Percentiles rank a stretch among this genome's conserved stretches.
Evolutionary conservation across 2,797 vertebrate species (phyloP).

Genomic region (Acestrorhynchus altus): DNA sequence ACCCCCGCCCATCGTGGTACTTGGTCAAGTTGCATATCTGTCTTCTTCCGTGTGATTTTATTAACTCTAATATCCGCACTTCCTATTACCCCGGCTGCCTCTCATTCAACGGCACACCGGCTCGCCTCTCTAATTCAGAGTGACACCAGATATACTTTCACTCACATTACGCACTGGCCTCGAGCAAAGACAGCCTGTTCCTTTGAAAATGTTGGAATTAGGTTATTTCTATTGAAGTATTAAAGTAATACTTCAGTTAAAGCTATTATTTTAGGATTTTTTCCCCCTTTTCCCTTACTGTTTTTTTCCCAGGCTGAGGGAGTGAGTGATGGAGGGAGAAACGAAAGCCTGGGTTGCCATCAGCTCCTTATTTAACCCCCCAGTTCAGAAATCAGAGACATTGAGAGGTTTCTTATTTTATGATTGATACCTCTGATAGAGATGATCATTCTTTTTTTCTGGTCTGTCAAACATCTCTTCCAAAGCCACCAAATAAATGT

Average conservation of each 20-base stretch:
- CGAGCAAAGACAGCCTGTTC: conserved; percentile 89
- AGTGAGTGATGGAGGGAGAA: conserved; percentile 57
- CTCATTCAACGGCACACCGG: conserved; percentile 91
- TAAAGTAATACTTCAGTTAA: conserved; percentile 99
- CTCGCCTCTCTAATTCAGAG: conserved; percentile 95
- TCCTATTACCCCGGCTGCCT: conserved; percentile 91
- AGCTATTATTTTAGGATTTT: conserved; percentile 88
- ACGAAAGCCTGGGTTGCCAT: conserved; percentile 34
- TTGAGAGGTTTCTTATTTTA: neutral
- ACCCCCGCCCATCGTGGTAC: conserved; percentile 64
- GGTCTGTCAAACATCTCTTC: neutral
- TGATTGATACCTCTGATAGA: neutral
- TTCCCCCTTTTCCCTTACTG: conserved; percentile 49
- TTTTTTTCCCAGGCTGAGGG: conserved; percentile 57
- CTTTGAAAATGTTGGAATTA: conserved; percentile 97
- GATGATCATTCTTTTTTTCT: neutral
- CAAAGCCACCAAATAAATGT: no score
- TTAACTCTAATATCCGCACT: conserved; percentile 95
- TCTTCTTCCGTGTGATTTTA: conserved; percentile 91
- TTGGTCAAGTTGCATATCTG: conserved; percentile 87
- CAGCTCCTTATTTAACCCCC: neutral
- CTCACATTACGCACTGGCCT: conserved; percentile 94
- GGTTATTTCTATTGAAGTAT: conserved; percentile 99
- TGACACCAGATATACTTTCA: conserved; percentile 97
- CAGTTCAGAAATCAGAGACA: neutral